Percentiles rank a stretch among this genome's conserved stretches.
Conservation (phyloP, 1,140 invertebrate genomes). For the Nasonia vitripennis region DNA sequence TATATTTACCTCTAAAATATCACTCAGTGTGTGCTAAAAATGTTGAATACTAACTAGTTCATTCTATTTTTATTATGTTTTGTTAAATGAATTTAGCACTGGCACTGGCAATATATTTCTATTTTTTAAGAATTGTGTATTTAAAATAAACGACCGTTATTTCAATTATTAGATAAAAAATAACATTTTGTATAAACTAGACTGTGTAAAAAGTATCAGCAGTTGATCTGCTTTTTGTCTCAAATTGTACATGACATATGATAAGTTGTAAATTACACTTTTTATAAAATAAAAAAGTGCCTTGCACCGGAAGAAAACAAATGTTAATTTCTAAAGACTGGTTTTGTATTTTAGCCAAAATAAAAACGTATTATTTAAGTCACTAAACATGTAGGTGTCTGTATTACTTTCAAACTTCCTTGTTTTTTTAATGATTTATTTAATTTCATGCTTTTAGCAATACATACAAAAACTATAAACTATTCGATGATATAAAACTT, state of each 20-base stretch:
- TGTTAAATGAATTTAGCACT: not conserved
- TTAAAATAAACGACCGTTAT: not conserved
- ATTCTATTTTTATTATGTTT: constrained; percentile 5
- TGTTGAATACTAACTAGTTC: too few relatives aligned
- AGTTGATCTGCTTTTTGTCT: not conserved
- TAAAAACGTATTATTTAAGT: too few relatives aligned
- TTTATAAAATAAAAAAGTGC: too few relatives aligned
- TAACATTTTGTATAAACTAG: not conserved
- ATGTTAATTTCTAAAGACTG: not conserved
- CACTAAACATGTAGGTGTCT: too few relatives aligned
- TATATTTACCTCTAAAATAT: too few relatives aligned
- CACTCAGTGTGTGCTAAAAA: too few relatives aligned
- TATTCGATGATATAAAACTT: not conserved
- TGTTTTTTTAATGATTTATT: not conserved
- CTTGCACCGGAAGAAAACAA: not conserved
- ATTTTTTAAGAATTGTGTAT: not conserved
- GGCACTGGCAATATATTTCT: not conserved
- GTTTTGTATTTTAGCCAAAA: too few relatives aligned
- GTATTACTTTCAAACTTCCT: too few relatives aligned
- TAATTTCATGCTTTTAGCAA: not conserved
- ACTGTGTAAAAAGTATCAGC: not conserved
- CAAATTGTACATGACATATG: not conserved
- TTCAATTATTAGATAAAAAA: not conserved
- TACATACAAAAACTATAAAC: not conserved
- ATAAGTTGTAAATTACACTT: too few relatives aligned